Evolutionary conservation across 2,888 invertebrate genomes (phyloP).

Genomic region (Parochlus steinenii): DNA sequence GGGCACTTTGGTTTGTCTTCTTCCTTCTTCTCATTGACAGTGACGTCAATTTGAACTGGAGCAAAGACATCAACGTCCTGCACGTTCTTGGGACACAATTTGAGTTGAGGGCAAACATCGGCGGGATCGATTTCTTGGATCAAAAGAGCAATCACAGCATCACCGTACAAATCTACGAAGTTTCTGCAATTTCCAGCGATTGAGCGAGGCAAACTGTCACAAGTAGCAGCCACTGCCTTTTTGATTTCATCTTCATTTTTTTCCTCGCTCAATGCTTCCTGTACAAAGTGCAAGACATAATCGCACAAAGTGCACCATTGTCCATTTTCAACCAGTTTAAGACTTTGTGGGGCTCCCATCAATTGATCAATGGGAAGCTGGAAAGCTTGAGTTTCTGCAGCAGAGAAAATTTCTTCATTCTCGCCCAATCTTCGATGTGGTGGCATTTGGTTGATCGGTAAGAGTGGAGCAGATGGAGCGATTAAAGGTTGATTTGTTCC

Average conservation of each 20-base stretch:
- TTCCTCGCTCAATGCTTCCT: constrained; percentile 51
- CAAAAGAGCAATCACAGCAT: constrained; percentile 58
- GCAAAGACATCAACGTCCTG: constrained; percentile 38
- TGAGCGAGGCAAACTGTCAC: constrained; percentile 44
- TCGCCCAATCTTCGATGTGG: constrained; percentile 18
- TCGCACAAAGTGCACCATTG: constrained; percentile 59
- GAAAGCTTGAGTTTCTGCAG: constrained; percentile 24
- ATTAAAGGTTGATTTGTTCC: constrained; percentile 8
- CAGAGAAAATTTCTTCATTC: constrained; percentile 23
- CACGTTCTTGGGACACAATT: constrained; percentile 44
- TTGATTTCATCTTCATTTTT: constrained; percentile 54
- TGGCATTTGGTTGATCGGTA: background rate
- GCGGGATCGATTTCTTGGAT: constrained; percentile 39
- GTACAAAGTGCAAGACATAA: constrained; percentile 63
- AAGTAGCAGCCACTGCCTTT: constrained; percentile 47
- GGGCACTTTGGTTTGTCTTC: constrained; percentile 56
- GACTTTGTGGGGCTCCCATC: constrained; percentile 27
- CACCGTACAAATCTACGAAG: constrained; percentile 65
- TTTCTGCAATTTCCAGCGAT: constrained; percentile 48
- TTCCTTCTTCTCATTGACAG: constrained; percentile 17
- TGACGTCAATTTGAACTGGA: constrained; percentile 19
- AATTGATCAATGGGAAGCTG: constrained; percentile 36
- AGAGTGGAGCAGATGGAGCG: background rate
- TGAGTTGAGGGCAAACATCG: constrained; percentile 46
- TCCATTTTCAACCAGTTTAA: constrained; percentile 28